phyloP scores from a whole-genome alignment of 2,797 vertebrate genomes.

The Rhinogobio ventralis region DNA sequence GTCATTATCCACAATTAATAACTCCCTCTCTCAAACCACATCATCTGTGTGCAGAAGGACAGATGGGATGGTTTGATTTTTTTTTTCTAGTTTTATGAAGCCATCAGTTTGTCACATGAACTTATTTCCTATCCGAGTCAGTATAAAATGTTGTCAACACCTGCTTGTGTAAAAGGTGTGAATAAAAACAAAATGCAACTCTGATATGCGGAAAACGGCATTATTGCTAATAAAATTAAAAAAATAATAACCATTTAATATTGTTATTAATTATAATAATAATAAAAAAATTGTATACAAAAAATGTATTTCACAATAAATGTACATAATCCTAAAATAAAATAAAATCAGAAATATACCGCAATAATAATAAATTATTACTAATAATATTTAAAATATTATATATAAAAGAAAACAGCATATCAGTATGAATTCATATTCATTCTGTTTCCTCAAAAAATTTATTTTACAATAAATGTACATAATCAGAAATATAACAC shows the following conservation, averaged over 20 bases:
- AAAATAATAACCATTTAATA: too few relatives aligned
- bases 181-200: neutral
- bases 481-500: neutral
- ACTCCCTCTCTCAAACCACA: conserved; percentile 11
- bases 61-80: conserved; percentile 18
- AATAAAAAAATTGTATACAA: too few relatives aligned
- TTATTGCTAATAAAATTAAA: neutral
- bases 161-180: neutral
- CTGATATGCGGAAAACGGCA: neutral
- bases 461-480: neutral
- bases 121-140: neutral
- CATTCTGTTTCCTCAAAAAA: neutral
- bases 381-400: neutral
- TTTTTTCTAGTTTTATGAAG: conserved; percentile 26
- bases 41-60: conserved; percentile 16
- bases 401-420: neutral
- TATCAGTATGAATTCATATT: neutral
- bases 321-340: neutral
- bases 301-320: neutral
- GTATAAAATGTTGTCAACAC: neutral
- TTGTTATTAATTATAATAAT: neutral
- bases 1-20: conserved; percentile 46
- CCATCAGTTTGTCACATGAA: neutral
- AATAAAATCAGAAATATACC: neutral
- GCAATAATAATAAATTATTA: neutral